Base-by-base conservation (phyloP, 2,797 vertebrate species). In the Peromyscus eremicus region DNA sequence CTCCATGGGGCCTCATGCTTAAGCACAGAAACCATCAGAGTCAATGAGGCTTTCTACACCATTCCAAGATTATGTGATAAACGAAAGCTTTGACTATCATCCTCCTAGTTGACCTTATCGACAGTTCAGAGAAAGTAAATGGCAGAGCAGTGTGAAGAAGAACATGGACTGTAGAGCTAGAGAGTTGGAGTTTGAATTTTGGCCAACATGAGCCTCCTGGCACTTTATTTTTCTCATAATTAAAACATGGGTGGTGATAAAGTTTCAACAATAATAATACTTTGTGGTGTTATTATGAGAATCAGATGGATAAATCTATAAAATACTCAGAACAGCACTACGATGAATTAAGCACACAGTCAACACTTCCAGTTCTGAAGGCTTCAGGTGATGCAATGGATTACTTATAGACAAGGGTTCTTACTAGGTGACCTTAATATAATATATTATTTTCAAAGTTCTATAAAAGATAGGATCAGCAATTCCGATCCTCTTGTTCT, bases 381-480 rank as follows among this genome's bases (percentile, higher is more conserved):
- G 68, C 4, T 37, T 0, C 14, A 75, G 68, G 34, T 70, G 17
- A 21, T 84, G 60, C 34, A 89, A 93, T 29, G 88, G 34, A 23
- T 34, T 68, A 87, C 13, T 52, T 52, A 52, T 52, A 52, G 52
- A 52, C 13, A 52, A 52, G 52, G 52, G 52, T 52, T 52, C 52
- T 52, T 52, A 52, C 52, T 52, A 52, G 52, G 52, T 52, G 52
- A 52, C 13, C 2, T 92, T 81, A 23, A 40, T 12, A 32, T 70
- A 62, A 83, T 19, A 25, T 27, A 66, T 32, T 84, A 55, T 93
- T 96, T 95, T 95, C 60, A 76, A 95, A 91, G 62, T 93, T 49
- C 49, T 62, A 64, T 46, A 14, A 32, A 6, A 49, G 34, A 37
- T 37, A 17, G 23, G 5, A 66, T 6, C 34, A 49, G 55, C 85